Evolutionary conservation across 2,113 vertebrate species (phyloP).

Genomic region (Cephalopterus ornatus): DNA sequence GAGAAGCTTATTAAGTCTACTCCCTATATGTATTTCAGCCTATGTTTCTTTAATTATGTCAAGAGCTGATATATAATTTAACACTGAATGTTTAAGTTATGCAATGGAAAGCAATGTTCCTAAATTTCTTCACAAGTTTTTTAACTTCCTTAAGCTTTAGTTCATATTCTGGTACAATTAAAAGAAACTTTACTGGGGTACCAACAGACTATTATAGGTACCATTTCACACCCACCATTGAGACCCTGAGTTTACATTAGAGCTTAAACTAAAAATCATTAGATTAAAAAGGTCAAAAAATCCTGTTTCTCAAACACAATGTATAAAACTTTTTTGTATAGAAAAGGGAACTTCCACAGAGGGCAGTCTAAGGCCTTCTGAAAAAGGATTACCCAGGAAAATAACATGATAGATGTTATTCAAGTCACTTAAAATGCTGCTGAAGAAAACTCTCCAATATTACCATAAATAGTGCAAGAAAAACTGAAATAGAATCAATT

Average conservation of each 20-base stretch:
- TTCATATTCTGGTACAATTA: neutral
- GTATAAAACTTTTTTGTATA: neutral
- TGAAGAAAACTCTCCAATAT: neutral
- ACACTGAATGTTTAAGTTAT: neutral
- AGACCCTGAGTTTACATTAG: neutral
- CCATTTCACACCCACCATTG: neutral
- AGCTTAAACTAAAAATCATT: neutral
- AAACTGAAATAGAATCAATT: neutral
- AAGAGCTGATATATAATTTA: neutral
- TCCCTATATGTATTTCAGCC: neutral
- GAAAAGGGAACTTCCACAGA: neutral
- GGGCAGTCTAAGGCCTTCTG: neutral
- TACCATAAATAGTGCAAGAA: neutral
- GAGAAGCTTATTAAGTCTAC: neutral
- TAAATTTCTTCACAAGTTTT: neutral
- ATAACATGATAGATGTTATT: neutral
- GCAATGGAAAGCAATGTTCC: neutral
- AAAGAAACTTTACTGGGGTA: neutral
- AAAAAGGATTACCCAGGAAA: neutral
- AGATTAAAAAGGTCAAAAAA: neutral
- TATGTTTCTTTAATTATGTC: neutral
- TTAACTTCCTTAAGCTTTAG: neutral
- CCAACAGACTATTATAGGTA: neutral
- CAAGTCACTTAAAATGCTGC: neutral
- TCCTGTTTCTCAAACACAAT: neutral